phyloP scores from a whole-genome alignment of 2,797 vertebrate species.

The Odontamblyopus rebecca region DNA sequence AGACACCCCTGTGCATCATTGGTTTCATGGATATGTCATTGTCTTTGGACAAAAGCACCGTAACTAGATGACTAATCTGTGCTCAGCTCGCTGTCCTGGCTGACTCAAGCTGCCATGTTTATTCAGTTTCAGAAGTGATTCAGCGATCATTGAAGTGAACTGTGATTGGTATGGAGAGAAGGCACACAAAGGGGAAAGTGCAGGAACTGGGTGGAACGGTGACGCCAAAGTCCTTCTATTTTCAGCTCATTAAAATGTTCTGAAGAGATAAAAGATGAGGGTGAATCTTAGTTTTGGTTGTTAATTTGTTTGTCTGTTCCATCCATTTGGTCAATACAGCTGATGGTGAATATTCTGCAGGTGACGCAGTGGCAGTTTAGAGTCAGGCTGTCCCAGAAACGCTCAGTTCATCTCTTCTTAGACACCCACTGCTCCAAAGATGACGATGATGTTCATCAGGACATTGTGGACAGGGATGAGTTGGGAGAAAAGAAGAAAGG shows the following conservation, averaged over 20 bases:
- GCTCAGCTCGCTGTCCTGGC: constrained; percentile 69
- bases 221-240: constrained; percentile 29
- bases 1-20: constrained; percentile 65
- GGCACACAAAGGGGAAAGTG: constrained; percentile 55
- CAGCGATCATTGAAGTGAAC: constrained; percentile 62
- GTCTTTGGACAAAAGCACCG: constrained; percentile 64
- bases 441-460: constrained; percentile 28
- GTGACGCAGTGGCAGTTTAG: constrained; percentile 43
- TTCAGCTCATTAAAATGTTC: constrained; percentile 61
- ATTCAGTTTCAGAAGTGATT: constrained; percentile 73
- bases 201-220: constrained; percentile 26
- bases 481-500: too few species aligned
- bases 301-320: constrained; percentile 8
- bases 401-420: constrained; percentile 52
- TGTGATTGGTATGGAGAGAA: constrained; percentile 73
- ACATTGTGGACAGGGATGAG: constrained; percentile 33
- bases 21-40: constrained; percentile 66
- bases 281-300: constrained; percentile 4
- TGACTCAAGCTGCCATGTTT: constrained; percentile 75
- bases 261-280: constrained; percentile 43
- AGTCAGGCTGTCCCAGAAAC: constrained; percentile 57
- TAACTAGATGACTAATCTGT: constrained; percentile 70
- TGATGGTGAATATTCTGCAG: constrained; percentile 41
- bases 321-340: constrained; percentile 10
- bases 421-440: constrained; percentile 36